A percentile compares a stretch with the other conserved stretches of the same genome.
Conservation (phyloP, 2,113 vertebrate genomes). For the Sylvia atricapilla region DNA sequence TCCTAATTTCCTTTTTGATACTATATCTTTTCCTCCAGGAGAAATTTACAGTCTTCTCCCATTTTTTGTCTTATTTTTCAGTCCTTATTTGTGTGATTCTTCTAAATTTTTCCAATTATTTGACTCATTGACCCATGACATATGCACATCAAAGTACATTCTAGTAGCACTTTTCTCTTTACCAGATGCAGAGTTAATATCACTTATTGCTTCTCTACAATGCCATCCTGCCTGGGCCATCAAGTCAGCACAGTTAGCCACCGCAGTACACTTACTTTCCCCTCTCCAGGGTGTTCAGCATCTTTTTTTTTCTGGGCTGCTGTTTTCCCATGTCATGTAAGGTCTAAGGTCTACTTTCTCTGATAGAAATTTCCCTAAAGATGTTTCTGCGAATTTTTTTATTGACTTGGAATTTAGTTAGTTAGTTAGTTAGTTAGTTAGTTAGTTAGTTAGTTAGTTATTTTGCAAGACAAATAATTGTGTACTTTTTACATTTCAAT, state of each 20-base stretch:
- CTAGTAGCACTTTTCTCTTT: not conserved
- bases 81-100: not conserved
- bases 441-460: too few relatives aligned
- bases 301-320: not conserved
- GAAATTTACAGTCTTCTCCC: not conserved
- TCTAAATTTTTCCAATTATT: not conserved
- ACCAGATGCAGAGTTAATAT: not conserved
- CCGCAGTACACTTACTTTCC: not conserved
- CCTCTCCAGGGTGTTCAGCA: not conserved
- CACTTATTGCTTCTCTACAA: not conserved
- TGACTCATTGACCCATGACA: not conserved
- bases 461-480: not conserved
- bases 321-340: not conserved
- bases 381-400: not conserved
- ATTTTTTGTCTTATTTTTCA: not conserved
- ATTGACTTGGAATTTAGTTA: not conserved
- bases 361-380: not conserved
- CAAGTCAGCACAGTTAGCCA: not conserved
- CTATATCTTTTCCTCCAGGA: not conserved
- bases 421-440: too few relatives aligned
- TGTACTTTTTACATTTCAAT: not conserved
- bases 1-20: not conserved
- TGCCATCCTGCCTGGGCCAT: not conserved
- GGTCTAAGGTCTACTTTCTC: not conserved
- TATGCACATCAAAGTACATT: not conserved